phyloP scores from a whole-genome alignment of 2,797 vertebrate genomes.

The Melanotaenia maccullochi region DNA sequence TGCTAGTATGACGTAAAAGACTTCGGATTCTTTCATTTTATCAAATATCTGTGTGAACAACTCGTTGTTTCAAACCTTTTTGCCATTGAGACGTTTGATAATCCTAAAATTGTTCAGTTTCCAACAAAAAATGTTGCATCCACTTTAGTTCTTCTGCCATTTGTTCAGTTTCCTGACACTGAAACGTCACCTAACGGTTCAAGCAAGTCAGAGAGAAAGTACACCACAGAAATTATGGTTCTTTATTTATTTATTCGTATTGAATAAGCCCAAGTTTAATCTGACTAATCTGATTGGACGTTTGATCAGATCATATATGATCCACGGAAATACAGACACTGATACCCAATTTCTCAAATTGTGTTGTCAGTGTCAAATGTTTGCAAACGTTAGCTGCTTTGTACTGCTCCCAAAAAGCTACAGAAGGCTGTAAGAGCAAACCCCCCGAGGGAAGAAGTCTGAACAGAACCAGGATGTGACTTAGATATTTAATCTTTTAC shows the following conservation, averaged over 20 bases:
- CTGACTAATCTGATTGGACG: neutral
- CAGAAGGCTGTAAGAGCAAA: neutral
- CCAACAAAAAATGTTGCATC: neutral
- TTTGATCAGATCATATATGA: neutral
- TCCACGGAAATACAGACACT: neutral
- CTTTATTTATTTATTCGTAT: no score
- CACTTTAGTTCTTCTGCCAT: neutral
- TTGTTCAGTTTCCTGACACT: neutral
- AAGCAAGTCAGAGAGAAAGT: neutral
- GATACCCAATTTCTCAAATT: neutral
- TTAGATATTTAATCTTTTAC: neutral
- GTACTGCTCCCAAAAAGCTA: neutral
- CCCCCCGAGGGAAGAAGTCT: no score
- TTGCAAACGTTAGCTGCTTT: neutral
- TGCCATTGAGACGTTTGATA: no score
- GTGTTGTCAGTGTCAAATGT: neutral
- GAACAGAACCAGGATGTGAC: constrained; percentile 3
- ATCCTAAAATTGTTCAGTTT: no score
- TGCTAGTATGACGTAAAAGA: no score
- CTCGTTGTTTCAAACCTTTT: no score
- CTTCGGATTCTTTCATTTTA: no score
- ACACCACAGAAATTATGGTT: neutral
- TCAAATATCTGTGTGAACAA: no score
- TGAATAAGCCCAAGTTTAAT: neutral
- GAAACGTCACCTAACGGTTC: neutral